Evolutionary conservation across 2,797 vertebrate species (phyloP), one percentile per base, ranked within the genome.

Genomic region (Rhadinocentrus ornatus): DNA sequence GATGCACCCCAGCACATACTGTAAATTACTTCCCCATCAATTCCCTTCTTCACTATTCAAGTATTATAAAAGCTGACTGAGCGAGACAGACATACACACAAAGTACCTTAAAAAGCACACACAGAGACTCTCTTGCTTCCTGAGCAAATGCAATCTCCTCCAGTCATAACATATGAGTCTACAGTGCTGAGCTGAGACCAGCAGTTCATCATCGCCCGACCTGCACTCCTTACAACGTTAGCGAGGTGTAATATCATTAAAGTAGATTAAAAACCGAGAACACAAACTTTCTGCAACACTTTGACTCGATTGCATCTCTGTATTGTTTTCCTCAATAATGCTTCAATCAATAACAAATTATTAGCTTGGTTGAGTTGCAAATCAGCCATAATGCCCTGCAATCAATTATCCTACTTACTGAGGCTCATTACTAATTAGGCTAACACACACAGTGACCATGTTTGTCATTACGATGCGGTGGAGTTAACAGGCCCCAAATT

Each of bases 271-370:
- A 88, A 86, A 20, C 53, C 11, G 67, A 69, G 68, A 78, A 75
- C 70, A 52, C 85, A 81, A 78, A 86, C 86, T 86, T 87, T 74
- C 75, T 67, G 64, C 65, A 58, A 69, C 62, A 66, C 76, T 82
- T 73, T 75, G 71, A 62, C 84, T 71, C 18, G 15, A 73, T 69
- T 62, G 79, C 77, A 62, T 74, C 74, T 66, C 66, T 68, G 69
- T 70, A 35, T 66, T 71, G 73, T 86, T 90, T 85, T 81, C 66
- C 76, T 55, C 66, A 26, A 87, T 88, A 90, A 91, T 89, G 85
- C 73, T 73, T 71, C 73, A 80, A 94, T 94, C 93, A 90, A 94
- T 93, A 92, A 88, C 81, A 86, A 83, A 92, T 93, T 90, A 94
- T 92, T 89, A 93, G 92, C 91, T 85, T 83, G 84, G 90, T 90